Percentiles rank a stretch among this genome's conserved stretches.
These are phyloP conservation scores for Thinocorus orbignyianus DNA, from an alignment of 2,113 vertebrate species.

Conservation along the genomic window DNA sequence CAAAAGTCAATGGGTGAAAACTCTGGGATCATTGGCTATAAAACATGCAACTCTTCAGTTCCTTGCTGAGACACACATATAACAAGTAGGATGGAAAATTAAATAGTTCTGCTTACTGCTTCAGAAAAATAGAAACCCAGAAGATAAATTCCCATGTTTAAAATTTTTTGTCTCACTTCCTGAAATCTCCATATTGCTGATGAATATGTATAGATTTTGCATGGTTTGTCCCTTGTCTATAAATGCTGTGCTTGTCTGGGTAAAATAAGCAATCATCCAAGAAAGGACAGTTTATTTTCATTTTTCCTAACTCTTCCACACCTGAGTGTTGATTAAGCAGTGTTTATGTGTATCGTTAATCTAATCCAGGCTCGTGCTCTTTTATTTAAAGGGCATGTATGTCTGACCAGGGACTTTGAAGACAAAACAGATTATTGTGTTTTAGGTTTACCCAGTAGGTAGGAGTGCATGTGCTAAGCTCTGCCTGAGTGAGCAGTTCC, in stretches of 20 bases:
- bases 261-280: not conserved
- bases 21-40: not conserved
- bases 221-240: not conserved
- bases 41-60: not conserved
- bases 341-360: not conserved
- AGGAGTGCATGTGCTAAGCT: not conserved
- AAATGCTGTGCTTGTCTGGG: not conserved
- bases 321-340: not conserved
- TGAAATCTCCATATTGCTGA: not conserved
- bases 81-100: not conserved
- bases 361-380: not conserved
- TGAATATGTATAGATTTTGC: not conserved
- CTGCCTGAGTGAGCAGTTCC: not conserved
- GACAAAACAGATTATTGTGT: not conserved
- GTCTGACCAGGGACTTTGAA: not conserved
- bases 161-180: not conserved
- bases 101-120: not conserved
- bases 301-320: not conserved
- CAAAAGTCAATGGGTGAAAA: conserved; percentile 31
- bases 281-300: not conserved
- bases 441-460: not conserved
- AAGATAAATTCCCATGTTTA: not conserved
- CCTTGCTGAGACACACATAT: not conserved
- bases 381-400: not conserved
- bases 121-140: not conserved